Base-by-base conservation (phyloP, 2,113 vertebrate species). In the Cheirogaleus medius region DNA sequence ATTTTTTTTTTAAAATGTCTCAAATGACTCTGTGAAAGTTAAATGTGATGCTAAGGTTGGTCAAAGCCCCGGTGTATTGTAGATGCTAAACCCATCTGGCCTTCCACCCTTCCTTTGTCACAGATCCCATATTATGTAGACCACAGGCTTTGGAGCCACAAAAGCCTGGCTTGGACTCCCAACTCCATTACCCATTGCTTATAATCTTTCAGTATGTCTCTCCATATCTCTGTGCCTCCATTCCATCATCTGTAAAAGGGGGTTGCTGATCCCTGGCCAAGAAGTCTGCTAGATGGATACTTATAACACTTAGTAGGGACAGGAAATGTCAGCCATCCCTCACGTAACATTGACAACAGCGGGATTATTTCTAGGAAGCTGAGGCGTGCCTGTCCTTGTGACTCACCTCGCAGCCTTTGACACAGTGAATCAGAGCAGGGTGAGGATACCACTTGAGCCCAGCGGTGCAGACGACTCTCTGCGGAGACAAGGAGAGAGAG, bases 351-450 rank as follows among this genome's bases (percentile, higher is more conserved):
- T 34, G 29, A 63, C 17, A 76, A n/a, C 13, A 18, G 8, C 2
- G 3, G 42, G 56, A 52, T 71, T 60, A 42, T 27, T 74, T 42
- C 4, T 1, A 39, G 39, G 12, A 34, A 93, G 34, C 73, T 17
- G 27, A 74, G 12, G 18, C 17, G 25, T 49, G 25, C n/a, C 29
- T 76, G 47, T 34, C 60, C 81, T 0, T 2, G 77, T 94, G 58
- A 91, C 98, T 99, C 98, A 99, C 99, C 99, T 99, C 99, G 56
- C 99, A 99, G 97, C 99, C 99, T 99, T 99, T 99, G 98, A 99
- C 99, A 98, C 99, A 99, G 98, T 99, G 99, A 90, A 99, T 99
- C 91, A 99, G 97, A 90, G 99, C 99, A 82, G 99, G 99, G 83
- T 99, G 99, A 94, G 99, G 99, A 97, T 99, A 99, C 99, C 99